phyloP scores from a whole-genome alignment of 30 jellyfish, hydroid and myxozoan species.

The Mastigias papua region DNA sequence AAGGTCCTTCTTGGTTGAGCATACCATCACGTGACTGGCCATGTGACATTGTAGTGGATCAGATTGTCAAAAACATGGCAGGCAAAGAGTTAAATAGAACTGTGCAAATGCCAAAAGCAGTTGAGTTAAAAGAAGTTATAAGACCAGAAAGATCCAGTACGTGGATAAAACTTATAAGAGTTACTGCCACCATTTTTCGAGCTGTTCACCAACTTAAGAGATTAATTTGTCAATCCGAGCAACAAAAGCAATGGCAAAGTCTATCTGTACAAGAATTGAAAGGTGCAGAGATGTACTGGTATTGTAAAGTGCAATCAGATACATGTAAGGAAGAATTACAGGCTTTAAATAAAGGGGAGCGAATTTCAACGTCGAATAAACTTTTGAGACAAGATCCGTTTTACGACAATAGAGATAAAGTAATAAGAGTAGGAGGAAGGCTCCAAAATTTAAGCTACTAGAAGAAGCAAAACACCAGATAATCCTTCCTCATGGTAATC shows the following conservation, averaged over 20 bases:
- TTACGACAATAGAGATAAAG: background rate
- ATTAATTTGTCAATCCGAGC: too few relatives aligned
- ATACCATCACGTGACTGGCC: too few relatives aligned
- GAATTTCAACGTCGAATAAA: background rate
- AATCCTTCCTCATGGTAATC: slow-evolving; percentile 6
- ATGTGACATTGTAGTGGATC: too few relatives aligned
- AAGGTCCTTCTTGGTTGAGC: too few relatives aligned
- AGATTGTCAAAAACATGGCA: background rate
- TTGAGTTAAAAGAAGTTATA: background rate
- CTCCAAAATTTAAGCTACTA: background rate
- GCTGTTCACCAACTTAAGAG: too few relatives aligned
- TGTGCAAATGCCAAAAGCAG: background rate
- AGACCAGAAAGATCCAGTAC: background rate
- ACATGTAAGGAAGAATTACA: background rate
- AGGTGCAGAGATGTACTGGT: background rate
- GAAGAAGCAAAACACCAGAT: slow-evolving; percentile 40
- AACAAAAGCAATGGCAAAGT: background rate
- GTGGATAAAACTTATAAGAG: slow-evolving; percentile 4
- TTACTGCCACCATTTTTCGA: slow-evolving; percentile 12
- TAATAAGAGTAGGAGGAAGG: background rate
- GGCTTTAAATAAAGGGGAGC: background rate
- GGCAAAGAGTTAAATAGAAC: background rate
- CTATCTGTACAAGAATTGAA: slow-evolving; percentile 27
- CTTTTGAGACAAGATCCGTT: slow-evolving; percentile 1
- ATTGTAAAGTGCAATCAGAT: background rate